Conservation (phyloP, 2,113 vertebrate genomes). For the Coregonus clupeaformis region DNA sequence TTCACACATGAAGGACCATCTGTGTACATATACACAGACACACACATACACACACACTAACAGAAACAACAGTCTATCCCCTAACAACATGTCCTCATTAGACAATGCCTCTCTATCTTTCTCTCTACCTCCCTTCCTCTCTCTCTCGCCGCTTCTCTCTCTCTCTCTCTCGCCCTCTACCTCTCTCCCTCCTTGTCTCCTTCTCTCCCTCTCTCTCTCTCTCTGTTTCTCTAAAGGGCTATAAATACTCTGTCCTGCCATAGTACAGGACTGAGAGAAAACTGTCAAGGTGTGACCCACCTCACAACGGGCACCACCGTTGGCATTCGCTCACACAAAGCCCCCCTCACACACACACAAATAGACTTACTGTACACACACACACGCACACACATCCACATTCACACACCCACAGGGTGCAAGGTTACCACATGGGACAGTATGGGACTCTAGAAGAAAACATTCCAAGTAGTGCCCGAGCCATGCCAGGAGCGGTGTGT, state of each 20-base stretch:
- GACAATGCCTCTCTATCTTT: conserved; percentile 48
- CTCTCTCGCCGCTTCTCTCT: not conserved
- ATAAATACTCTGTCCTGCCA: not conserved
- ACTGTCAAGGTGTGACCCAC: no score
- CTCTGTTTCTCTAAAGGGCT: not conserved
- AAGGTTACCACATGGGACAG: not conserved
- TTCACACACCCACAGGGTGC: conserved; percentile 12
- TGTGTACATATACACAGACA: conserved; percentile 40
- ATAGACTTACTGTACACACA: not conserved
- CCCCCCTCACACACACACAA: not conserved
- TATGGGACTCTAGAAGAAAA: no score
- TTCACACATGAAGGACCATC: conserved; percentile 66
- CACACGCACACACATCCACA: conserved; percentile 13
- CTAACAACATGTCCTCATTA: conserved; percentile 69
- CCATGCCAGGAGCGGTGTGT: conserved; percentile 45
- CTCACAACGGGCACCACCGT: no score
- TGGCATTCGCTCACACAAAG: not conserved
- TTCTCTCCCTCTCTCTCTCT: no score
- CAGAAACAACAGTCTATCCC: conserved; percentile 58
- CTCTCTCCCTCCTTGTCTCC: no score
- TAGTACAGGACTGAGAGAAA: conserved; percentile 1
- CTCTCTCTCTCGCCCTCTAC: no score
- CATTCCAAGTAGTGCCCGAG: conserved; percentile 31
- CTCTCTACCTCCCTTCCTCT: conserved; percentile 30
- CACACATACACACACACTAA: not conserved